Conservation (phyloP, 2,113 vertebrate species). For the Calonectris borealis region DNA sequence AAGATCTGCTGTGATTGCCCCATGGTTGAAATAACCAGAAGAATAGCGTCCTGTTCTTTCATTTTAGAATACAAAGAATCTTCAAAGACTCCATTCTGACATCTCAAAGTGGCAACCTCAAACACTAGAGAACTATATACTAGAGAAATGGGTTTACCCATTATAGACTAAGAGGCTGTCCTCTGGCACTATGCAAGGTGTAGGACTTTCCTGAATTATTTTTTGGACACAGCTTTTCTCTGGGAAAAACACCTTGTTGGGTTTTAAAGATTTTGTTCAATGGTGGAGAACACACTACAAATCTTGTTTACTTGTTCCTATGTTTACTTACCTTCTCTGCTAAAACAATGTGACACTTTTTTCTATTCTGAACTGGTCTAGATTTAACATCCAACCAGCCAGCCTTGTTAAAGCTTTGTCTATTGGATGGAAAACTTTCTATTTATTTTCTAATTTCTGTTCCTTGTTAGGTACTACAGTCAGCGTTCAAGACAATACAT, state of each 20-base stretch:
- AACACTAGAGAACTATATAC: neutral
- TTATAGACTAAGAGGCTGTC: neutral
- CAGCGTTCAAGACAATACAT: neutral
- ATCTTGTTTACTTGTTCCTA: neutral
- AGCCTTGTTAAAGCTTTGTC: slow-evolving; percentile 3
- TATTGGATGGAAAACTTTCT: neutral
- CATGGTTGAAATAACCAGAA: neutral
- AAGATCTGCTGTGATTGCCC: neutral
- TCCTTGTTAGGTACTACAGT: neutral
- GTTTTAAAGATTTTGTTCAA: slow-evolving; percentile 39
- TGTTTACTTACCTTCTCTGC: neutral
- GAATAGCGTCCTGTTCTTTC: neutral
- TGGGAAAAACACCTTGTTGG: neutral
- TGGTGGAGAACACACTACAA: slow-evolving; percentile 6
- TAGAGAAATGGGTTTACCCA: neutral
- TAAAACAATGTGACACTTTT: neutral
- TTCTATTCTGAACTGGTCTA: neutral
- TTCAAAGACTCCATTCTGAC: neutral
- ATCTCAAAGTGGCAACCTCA: neutral
- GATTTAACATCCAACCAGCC: neutral
- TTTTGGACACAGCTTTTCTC: neutral
- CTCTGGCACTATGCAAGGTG: neutral
- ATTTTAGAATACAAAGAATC: neutral
- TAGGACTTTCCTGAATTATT: neutral
- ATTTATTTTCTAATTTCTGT: slow-evolving; percentile 1